A percentile compares a stretch with the other conserved stretches of the same genome.
These are phyloP conservation scores for Antrozous pallidus DNA, from an alignment of 2,797 vertebrate species.

Conservation along the genomic window DNA sequence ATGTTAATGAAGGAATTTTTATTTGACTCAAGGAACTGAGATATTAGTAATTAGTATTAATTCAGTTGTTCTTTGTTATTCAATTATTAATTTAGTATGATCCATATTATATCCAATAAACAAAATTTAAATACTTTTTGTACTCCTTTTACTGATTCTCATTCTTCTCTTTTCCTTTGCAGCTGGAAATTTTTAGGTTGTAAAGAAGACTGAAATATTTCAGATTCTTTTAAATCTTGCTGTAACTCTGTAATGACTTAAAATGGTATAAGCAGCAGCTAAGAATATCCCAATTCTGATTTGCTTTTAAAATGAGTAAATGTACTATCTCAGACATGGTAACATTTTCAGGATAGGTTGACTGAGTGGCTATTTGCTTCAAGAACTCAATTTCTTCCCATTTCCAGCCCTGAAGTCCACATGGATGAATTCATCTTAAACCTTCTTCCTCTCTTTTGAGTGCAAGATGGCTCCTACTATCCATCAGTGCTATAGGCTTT, in stretches of 20 bases:
- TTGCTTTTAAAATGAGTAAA: not conserved
- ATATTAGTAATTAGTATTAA: slow-evolving; percentile 12
- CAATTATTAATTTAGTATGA: not conserved
- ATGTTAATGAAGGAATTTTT: slow-evolving; percentile 44
- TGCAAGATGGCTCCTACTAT: not conserved
- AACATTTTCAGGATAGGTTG: not conserved
- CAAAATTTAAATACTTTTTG: not conserved
- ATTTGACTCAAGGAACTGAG: not conserved
- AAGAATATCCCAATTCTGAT: not conserved
- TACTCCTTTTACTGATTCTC: not conserved
- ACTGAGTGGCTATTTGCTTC: not conserved
- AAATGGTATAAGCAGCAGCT: not conserved
- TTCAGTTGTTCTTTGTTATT: not conserved
- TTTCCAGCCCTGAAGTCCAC: not conserved
- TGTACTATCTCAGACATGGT: not conserved
- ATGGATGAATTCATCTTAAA: not conserved
- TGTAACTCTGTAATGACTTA: not conserved
- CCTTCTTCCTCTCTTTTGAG: not conserved
- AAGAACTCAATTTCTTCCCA: not conserved
- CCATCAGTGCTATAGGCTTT: not conserved
- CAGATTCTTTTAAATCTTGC: not conserved
- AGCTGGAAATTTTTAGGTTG: not conserved
- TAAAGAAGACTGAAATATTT: not conserved
- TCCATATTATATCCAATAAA: not conserved
- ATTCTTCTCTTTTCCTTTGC: not conserved